phyloP scores from a whole-genome alignment of 1,140 invertebrate genomes.

The Aphis gossypii region DNA sequence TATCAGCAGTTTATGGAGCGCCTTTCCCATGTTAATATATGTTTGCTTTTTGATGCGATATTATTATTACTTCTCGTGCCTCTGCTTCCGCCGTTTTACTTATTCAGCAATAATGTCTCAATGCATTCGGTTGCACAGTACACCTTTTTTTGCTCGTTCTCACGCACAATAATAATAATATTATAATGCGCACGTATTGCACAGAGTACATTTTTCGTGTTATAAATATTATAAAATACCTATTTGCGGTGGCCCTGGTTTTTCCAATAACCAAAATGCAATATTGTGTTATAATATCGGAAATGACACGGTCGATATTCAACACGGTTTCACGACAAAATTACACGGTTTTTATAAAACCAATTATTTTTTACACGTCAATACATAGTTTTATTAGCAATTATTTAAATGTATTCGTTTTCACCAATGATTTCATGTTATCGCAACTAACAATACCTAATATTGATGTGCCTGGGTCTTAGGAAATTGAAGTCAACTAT shows the following conservation, averaged over 20 bases:
- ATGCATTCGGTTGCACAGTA: background rate
- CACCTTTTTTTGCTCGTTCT: background rate
- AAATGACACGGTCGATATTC: background rate
- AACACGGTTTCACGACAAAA: background rate
- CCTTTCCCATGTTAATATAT: background rate
- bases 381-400: background rate
- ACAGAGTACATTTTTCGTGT: background rate
- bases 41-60: background rate
- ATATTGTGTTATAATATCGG: background rate
- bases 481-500: background rate
- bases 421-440: background rate
- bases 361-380: background rate
- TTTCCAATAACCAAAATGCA: background rate
- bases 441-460: background rate
- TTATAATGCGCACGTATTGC: background rate
- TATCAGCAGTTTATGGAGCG: conserved; percentile 34
- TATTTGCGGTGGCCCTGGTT: background rate
- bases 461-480: background rate
- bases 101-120: conserved; percentile 8
- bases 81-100: background rate
- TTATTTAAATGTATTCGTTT: background rate
- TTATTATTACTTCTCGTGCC: background rate
- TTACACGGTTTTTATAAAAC: background rate
- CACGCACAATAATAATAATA: background rate
- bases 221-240: too few relatives aligned